Evolutionary conservation across 2,797 vertebrate species (phyloP).

Genomic region (Fistularia commersonii): DNA sequence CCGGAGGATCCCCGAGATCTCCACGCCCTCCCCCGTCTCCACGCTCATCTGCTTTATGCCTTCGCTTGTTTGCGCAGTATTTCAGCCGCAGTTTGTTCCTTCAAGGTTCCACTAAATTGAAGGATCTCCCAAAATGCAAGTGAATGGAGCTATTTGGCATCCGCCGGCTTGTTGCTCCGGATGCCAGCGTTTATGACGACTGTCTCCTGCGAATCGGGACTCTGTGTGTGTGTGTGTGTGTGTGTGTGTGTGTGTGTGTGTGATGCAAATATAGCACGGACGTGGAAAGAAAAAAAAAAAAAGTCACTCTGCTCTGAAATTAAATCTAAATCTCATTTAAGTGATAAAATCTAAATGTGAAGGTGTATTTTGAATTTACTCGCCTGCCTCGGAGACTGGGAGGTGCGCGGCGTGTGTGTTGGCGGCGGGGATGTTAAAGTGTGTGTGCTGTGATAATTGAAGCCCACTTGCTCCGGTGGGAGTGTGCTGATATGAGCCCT

Average conservation of each 20-base stretch:
- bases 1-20: no score
- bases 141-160: conserved; percentile 28
- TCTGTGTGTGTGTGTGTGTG: no score
- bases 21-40: no score
- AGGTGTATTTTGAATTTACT: conserved; percentile 7
- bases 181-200: conserved; percentile 34
- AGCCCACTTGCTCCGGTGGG: conserved; percentile 47
- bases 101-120: conserved; percentile 17
- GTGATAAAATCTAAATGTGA: conserved; percentile 1
- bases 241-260: no score
- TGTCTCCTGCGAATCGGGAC: no score
- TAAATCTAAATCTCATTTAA: conserved; percentile 12
- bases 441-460: conserved; percentile 60
- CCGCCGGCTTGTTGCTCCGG: conserved; percentile 25
- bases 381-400: no score
- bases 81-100: conserved; percentile 16
- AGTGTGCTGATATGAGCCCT: conserved; percentile 31
- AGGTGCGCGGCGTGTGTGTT: conserved; percentile 18
- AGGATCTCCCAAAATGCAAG: conserved; percentile 24
- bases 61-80: no score
- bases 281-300: no score
- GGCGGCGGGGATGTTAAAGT: conserved; percentile 19
- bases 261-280: no score
- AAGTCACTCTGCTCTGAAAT: background rate
- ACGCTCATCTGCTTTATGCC: no score